Conservation (phyloP, 2,113 vertebrate species). For the Corythornis cristatus region DNA sequence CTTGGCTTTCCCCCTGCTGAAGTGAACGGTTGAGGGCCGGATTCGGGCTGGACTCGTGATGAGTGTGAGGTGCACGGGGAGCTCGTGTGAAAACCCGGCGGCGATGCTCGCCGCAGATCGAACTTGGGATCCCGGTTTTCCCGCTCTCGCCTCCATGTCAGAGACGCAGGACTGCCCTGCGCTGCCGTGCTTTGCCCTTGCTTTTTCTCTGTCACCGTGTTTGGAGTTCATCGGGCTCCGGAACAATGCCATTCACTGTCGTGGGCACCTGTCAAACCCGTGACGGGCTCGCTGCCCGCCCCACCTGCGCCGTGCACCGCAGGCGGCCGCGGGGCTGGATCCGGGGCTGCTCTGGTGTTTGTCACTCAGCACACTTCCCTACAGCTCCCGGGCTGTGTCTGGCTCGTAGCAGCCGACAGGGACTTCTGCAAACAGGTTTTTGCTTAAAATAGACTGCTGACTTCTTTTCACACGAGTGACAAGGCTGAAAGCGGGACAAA, state of each 20-base stretch:
- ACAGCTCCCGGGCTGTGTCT: neutral
- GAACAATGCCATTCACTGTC: neutral
- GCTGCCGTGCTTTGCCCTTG: neutral
- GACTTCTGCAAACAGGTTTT: neutral
- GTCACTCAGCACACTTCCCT: neutral
- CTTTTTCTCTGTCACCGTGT: neutral
- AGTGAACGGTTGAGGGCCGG: slow-evolving; percentile 15
- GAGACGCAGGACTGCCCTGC: neutral
- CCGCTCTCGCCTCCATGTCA: neutral
- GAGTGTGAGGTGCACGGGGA: neutral
- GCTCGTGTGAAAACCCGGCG: neutral
- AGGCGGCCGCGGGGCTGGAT: neutral
- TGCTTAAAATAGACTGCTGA: slow-evolving; percentile 38
- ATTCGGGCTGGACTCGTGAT: neutral
- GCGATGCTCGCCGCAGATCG: neutral
- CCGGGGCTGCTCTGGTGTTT: slow-evolving; percentile 19
- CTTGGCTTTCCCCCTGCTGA: slow-evolving; percentile 1
- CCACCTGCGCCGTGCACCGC: neutral
- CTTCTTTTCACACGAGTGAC: neutral
- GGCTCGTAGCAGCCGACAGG: slow-evolving; percentile 22
- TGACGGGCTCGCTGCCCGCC: neutral
- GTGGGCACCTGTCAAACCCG: neutral
- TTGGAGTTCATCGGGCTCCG: neutral
- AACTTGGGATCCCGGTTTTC: neutral
- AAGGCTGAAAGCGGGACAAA: neutral